phyloP scores from a whole-genome alignment of 1,140 invertebrate species.

The Ips typographus region DNA sequence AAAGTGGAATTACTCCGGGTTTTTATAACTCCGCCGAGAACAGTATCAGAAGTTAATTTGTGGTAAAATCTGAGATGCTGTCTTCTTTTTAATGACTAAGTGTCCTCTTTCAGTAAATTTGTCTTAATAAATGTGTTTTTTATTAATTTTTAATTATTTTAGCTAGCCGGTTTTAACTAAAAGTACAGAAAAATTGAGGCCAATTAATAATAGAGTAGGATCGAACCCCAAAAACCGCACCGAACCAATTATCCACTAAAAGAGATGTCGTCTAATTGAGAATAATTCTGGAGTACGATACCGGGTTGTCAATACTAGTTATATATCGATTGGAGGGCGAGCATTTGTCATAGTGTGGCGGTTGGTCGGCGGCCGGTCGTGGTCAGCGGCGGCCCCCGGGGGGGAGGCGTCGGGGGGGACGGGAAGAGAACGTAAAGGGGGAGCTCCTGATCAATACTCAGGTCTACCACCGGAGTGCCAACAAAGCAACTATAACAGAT shows the following conservation, averaged over 20 bases:
- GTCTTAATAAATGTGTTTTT: too few relatives aligned
- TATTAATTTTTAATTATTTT: too few relatives aligned
- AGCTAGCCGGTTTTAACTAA: not conserved
- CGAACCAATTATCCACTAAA: constrained; percentile 5
- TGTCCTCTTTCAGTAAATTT: not conserved
- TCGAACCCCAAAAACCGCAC: constrained; percentile 1
- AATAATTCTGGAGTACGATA: constrained; percentile 37
- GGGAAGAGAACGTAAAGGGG: constrained; percentile 40
- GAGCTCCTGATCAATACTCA: constrained; percentile 53
- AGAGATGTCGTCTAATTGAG: constrained; percentile 21
- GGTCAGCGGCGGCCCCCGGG: constrained; percentile 41
- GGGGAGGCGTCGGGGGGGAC: constrained; percentile 41
- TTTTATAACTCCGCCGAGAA: constrained; percentile 52
- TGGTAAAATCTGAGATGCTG: constrained; percentile 42
- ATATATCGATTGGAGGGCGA: constrained; percentile 49
- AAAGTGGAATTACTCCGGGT: constrained; percentile 46
- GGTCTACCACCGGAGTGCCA: constrained; percentile 54
- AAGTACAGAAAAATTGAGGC: too few relatives aligned
- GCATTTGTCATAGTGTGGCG: constrained; percentile 52
- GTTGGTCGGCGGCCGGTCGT: constrained; percentile 42
- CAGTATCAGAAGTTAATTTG: constrained; percentile 52
- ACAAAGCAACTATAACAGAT: constrained; percentile 55
- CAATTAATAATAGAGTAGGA: too few relatives aligned
- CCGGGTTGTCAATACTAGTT: constrained; percentile 50
- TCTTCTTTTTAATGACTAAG: constrained; percentile 34